Evolutionary conservation across 2,797 vertebrate genomes (phyloP), one percentile per base, ranked within the genome.

Genomic region (Epinephelus coioides): DNA sequence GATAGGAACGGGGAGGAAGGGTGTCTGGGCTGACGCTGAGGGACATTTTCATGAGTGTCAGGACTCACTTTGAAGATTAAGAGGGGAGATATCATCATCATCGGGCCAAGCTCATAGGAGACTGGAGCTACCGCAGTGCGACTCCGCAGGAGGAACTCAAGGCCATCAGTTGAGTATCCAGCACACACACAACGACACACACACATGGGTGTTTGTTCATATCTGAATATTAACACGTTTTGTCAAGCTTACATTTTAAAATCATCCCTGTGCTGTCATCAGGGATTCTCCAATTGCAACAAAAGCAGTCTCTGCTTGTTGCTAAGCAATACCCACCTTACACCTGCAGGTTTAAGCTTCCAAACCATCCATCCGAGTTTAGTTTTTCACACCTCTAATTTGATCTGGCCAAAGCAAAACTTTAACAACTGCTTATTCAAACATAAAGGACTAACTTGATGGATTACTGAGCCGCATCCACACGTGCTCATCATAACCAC

Each of bases 41-140:
- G 76, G 80, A 86, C 79, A 47, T 81, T 84, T 90, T 88, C 86
- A 67, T 53, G 70, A 91, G 83, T 84, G 77, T 87, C 84, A 86
- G 82, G 84, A 81, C 61, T 92, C 86, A 86, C 91, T 94, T 94
- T 93, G 90, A 93, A 92, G 92, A 94, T 92, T 91, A 92, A 82
- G 79, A 84, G 69, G 40, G 43, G 67, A 69, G 75, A 91, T 89
- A 83, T 73, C 67, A 73, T 84, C 69, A 30, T 84, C 69, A 77
- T 59, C 13, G 15, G 68, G 59, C 40, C 2, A 17, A 50, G 63
- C 69, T 85, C 60, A 85, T 13, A 69, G 51, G 82, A 88, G 81
- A 65, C 21, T 43, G 65, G 67, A 65, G 76, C 21, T 61, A 57
- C 86, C 13, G 73, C 86, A 81, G 69, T 82, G 88, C 46, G 73